phyloP scores from a whole-genome alignment of 2,888 invertebrate genomes.

The Argyra leucocephala region DNA sequence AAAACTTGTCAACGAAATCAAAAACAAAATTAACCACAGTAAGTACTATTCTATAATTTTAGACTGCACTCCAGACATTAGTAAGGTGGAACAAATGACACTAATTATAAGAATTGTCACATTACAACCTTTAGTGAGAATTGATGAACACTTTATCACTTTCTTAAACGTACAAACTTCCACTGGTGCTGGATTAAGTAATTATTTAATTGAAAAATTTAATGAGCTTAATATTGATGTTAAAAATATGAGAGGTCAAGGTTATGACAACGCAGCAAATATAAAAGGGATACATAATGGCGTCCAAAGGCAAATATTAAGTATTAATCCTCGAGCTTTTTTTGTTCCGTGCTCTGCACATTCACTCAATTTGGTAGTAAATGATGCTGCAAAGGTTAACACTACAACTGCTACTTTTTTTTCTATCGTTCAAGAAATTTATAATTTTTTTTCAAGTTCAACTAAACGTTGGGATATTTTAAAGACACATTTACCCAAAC shows the following conservation, averaged over 20 bases:
- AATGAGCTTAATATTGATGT: no score
- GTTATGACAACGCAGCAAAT: slow-evolving; percentile 9
- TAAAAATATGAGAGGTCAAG: slow-evolving; percentile 11
- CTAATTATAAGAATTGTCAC: no score
- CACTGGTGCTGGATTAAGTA: no score
- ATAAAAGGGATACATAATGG: slow-evolving; percentile 5
- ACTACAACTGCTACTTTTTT: neutral
- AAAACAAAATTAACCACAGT: no score
- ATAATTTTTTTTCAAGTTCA: slow-evolving; percentile 9
- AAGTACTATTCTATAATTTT: no score
- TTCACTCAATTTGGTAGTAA: slow-evolving; percentile 9
- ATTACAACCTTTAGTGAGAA: no score
- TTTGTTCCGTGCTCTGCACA: slow-evolving; percentile 9
- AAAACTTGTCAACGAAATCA: no score
- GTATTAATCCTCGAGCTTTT: slow-evolving; percentile 9
- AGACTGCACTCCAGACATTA: no score
- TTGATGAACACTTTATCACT: no score
- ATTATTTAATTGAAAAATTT: no score
- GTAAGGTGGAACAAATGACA: no score
- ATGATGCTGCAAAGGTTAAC: slow-evolving; percentile 7
- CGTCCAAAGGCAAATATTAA: slow-evolving; percentile 7
- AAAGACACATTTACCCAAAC: neutral
- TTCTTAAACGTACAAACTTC: no score
- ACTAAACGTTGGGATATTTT: neutral
- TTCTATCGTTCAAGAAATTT: slow-evolving; percentile 1